A percentile compares a stretch with the other conserved stretches of the same genome.
Conservation (phyloP, 1,140 invertebrate species). For the Scylla paramamosain region DNA sequence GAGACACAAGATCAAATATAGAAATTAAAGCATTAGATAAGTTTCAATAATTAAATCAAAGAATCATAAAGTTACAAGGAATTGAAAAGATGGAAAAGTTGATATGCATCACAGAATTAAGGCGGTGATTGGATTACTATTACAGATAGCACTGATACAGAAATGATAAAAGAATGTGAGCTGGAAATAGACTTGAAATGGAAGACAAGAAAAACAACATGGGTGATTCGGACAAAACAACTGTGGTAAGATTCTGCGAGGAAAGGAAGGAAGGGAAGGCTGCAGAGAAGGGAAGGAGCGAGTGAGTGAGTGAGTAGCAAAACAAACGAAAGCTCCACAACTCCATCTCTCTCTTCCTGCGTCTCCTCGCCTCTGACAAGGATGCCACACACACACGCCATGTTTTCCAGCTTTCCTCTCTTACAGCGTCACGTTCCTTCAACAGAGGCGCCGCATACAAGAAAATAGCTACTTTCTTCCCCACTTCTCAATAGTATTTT, state of each 20-base stretch:
- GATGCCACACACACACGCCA: background rate
- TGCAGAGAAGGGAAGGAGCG: background rate
- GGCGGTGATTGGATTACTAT: too few relatives aligned
- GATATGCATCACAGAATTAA: too few relatives aligned
- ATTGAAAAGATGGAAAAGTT: too few relatives aligned
- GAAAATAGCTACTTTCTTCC: conserved; percentile 14
- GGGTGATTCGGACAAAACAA: background rate
- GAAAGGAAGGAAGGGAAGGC: background rate
- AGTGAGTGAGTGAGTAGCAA: background rate
- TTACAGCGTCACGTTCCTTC: background rate
- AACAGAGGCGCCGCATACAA: background rate
- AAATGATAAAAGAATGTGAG: too few relatives aligned
- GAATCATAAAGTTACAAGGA: too few relatives aligned
- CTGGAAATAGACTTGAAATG: too few relatives aligned
- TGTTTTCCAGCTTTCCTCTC: background rate
- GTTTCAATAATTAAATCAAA: too few relatives aligned
- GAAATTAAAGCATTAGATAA: too few relatives aligned
- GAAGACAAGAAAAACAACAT: background rate
- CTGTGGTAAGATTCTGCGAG: background rate
- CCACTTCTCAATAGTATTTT: background rate
- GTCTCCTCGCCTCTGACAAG: background rate
- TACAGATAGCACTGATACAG: too few relatives aligned
- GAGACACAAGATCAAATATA: too few relatives aligned
- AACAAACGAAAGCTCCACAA: background rate
- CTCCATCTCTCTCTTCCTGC: background rate